Evolutionary conservation across 2,888 invertebrate species (phyloP).

Genomic region (Acanthopleura granulata): DNA sequence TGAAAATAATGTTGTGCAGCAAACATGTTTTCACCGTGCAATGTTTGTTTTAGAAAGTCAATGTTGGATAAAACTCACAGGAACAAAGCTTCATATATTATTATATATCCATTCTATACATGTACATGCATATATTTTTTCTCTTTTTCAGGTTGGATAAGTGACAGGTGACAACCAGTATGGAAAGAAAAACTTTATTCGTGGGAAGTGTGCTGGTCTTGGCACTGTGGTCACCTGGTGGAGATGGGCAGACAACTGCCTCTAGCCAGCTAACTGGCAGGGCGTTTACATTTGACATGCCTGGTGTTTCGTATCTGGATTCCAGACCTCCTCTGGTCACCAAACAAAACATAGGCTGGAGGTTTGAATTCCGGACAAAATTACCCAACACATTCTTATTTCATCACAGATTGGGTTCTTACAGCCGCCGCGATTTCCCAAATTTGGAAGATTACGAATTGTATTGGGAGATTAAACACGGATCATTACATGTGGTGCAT

Average conservation of each 20-base stretch:
- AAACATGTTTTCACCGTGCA: too few relatives aligned
- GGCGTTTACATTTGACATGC: conserved; percentile 7
- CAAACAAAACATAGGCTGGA: conserved; percentile 10
- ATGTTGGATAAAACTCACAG: too few relatives aligned
- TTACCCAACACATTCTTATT: conserved; percentile 50
- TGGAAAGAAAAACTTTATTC: too few relatives aligned
- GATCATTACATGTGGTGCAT: conserved; percentile 45
- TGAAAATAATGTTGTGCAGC: too few relatives aligned
- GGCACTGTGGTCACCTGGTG: not conserved
- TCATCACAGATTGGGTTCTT: conserved; percentile 46
- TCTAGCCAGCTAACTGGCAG: not conserved
- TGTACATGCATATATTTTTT: not conserved
- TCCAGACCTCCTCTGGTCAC: not conserved
- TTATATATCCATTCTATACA: not conserved
- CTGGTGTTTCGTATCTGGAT: not conserved
- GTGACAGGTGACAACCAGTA: not conserved
- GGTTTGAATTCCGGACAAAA: conserved; percentile 46
- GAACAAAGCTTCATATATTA: too few relatives aligned
- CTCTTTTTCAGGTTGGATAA: not conserved
- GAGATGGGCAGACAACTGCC: not conserved
- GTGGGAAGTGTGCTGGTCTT: not conserved
- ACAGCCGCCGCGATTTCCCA: conserved; percentile 34
- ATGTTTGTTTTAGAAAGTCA: too few relatives aligned
- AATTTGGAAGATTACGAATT: conserved; percentile 44
- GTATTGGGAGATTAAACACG: conserved; percentile 48